Evolutionary conservation across 2,113 vertebrate genomes (phyloP).

Genomic region (Amphiprion ocellaris): DNA sequence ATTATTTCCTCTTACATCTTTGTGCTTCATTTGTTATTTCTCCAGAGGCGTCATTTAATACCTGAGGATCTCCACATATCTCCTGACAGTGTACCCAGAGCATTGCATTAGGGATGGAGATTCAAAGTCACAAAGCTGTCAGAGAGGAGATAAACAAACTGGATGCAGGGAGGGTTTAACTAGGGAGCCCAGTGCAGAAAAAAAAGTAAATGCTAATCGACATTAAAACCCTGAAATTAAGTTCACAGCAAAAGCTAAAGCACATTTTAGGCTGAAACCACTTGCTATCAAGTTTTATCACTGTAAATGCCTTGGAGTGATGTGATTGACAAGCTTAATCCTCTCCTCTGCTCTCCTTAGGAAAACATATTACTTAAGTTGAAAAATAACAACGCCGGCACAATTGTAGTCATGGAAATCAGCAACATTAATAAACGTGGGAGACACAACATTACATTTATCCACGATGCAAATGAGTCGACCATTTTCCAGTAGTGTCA

Average conservation of each 20-base stretch:
- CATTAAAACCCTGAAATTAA: slow-evolving; percentile 50
- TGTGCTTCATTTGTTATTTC: slow-evolving; percentile 7
- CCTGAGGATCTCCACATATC: slow-evolving; percentile 41
- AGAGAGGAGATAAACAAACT: slow-evolving; percentile 57
- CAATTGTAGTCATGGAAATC: slow-evolving; percentile 29
- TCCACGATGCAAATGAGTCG: slow-evolving; percentile 21
- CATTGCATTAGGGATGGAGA: slow-evolving; percentile 40
- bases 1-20: slow-evolving; percentile 22
- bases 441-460: slow-evolving; percentile 21
- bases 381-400: slow-evolving; percentile 3
- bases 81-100: slow-evolving; percentile 39
- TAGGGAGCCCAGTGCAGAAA: slow-evolving; percentile 19
- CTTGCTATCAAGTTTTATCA: slow-evolving; percentile 26
- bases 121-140: slow-evolving; percentile 60
- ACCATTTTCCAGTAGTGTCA: slow-evolving; percentile 6
- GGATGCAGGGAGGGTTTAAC: slow-evolving; percentile 46
- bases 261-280: slow-evolving; percentile 1
- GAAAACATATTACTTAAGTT: slow-evolving; percentile 9
- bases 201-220: slow-evolving; percentile 39
- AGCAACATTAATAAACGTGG: slow-evolving; percentile 21
- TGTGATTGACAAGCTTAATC: slow-evolving; percentile 53
- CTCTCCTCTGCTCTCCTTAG: slow-evolving; percentile 28
- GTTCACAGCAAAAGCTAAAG: slow-evolving; percentile 24
- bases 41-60: slow-evolving; percentile 36
- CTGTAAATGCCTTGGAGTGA: background rate